Base-by-base conservation (phyloP, 2,888 invertebrate genomes). In the Leucophora obtusa region DNA sequence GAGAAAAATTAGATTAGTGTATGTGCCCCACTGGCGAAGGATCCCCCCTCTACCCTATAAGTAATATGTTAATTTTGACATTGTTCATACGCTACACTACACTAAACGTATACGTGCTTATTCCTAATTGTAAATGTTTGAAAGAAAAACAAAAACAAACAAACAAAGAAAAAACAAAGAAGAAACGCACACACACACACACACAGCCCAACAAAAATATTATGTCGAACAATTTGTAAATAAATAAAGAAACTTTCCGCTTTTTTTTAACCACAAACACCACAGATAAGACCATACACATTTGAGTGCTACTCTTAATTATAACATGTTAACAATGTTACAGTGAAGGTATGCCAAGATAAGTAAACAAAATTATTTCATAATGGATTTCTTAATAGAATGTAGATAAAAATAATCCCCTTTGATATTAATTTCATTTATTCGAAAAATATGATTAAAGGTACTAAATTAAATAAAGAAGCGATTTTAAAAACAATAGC, bases 41-140 rank as follows among this genome's bases (percentile, higher is more conserved):
- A n/a, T n/a, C n/a, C n/a, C n/a, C n/a, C n/a, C n/a, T n/a, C n/a
- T n/a, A n/a, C n/a, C n/a, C n/a, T n/a, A n/a, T 43, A 17, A 53
- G 53, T 62, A 62, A 68, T 74, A 68, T 53, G 47, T 47, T 54
- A 63, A 68, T 54, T 60, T 43, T 53, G 43, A 35, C 47, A 62
- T 56, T 24, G 1, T 60, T 62, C 62, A 68, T 75, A 68, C 62
- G 62, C 50, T 38, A 35, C 21, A 8, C 53, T 18, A 51, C 28
- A 54, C 53, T 43, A 54, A 74, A 53, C 33, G 7, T 54, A 24
- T 53, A 74, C 58, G 51, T 66, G 50, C n/a, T 68, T 28, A 28
- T 28, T 28, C 43, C 11, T 47, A 21, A 75, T 73, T 65, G 33
- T 53, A 18, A 63, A 56, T 35, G 21, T 15, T 60, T 72, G 24